phyloP scores from a whole-genome alignment of 2,888 invertebrate species.

The Zygothrica quintamaculata region DNA sequence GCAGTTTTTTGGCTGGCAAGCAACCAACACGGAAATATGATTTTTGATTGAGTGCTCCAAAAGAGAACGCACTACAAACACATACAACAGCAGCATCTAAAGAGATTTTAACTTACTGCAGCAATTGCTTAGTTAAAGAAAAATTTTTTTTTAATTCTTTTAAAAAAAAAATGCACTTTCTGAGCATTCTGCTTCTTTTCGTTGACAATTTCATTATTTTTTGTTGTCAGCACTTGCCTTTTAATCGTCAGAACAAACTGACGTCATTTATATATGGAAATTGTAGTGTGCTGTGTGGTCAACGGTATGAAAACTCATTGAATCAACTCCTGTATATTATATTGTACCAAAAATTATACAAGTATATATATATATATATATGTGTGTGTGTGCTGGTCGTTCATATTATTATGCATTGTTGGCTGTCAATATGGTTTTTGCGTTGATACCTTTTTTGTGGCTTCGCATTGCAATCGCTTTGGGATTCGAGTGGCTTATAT shows the following conservation, averaged over 20 bases:
- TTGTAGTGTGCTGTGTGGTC: slow-evolving; percentile 19
- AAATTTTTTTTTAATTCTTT: slow-evolving; percentile 41
- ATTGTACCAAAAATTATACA: slow-evolving; percentile 9
- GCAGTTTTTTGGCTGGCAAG: slow-evolving; percentile 7
- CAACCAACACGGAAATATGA: slow-evolving; percentile 69
- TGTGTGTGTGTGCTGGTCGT: slow-evolving; percentile 16
- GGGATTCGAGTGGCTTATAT: background rate
- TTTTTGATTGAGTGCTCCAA: slow-evolving; percentile 77
- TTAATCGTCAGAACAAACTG: too few species aligned
- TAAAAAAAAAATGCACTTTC: slow-evolving; percentile 27
- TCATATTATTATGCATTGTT: slow-evolving; percentile 72
- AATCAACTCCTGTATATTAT: slow-evolving; percentile 27
- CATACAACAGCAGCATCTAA: slow-evolving; percentile 17
- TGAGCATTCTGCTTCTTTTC: slow-evolving; percentile 1
- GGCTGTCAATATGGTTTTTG: slow-evolving; percentile 69
- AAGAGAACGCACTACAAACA: slow-evolving; percentile 14
- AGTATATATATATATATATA: background rate
- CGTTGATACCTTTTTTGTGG: slow-evolving; percentile 44
- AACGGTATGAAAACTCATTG: slow-evolving; percentile 25
- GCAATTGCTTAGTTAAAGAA: slow-evolving; percentile 9
- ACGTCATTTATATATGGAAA: slow-evolving; percentile 43
- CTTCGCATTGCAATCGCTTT: background rate
- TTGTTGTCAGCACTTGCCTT: too few species aligned
- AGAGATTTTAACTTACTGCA: background rate
- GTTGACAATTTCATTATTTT: background rate